phyloP scores from a whole-genome alignment of 2,888 invertebrate species.

The Mimas tiliae region DNA sequence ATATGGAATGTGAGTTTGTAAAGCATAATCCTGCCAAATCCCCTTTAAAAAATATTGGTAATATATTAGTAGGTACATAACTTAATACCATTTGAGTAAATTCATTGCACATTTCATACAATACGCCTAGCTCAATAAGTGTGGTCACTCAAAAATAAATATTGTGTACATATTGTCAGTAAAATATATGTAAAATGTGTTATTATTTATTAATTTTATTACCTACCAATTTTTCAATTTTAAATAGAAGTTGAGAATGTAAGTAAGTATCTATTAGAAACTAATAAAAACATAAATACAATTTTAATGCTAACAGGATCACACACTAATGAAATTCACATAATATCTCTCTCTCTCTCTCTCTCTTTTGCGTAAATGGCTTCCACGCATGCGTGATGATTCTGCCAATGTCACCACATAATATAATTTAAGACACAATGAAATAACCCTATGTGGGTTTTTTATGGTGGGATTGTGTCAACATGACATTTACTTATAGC shows the following conservation, averaged over 20 bases:
- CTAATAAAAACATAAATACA: too few relatives aligned
- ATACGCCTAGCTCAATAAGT: constrained; percentile 83
- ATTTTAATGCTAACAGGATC: too few relatives aligned
- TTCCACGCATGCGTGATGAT: too few relatives aligned
- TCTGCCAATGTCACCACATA: too few relatives aligned
- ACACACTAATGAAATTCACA: too few relatives aligned
- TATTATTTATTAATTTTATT: constrained; percentile 48
- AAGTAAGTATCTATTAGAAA: too few relatives aligned
- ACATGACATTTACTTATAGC: too few relatives aligned
- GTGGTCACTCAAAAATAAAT: constrained; percentile 75
- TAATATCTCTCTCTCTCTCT: too few relatives aligned
- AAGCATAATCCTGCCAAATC: constrained; percentile 82
- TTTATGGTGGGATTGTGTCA: too few relatives aligned
- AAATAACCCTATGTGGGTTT: too few relatives aligned
- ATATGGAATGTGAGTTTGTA: constrained; percentile 76
- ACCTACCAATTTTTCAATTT: not conserved
- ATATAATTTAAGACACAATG: too few relatives aligned
- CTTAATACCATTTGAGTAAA: constrained; percentile 72
- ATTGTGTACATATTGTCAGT: constrained; percentile 83
- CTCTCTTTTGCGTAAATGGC: too few relatives aligned
- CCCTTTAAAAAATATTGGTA: constrained; percentile 51
- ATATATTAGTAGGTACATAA: constrained; percentile 67
- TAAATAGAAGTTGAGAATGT: not conserved
- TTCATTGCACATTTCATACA: constrained; percentile 82
- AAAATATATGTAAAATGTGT: constrained; percentile 84